Evolutionary conservation across 2,888 invertebrate species (phyloP).

Genomic region (Gnatocerus cornutus): DNA sequence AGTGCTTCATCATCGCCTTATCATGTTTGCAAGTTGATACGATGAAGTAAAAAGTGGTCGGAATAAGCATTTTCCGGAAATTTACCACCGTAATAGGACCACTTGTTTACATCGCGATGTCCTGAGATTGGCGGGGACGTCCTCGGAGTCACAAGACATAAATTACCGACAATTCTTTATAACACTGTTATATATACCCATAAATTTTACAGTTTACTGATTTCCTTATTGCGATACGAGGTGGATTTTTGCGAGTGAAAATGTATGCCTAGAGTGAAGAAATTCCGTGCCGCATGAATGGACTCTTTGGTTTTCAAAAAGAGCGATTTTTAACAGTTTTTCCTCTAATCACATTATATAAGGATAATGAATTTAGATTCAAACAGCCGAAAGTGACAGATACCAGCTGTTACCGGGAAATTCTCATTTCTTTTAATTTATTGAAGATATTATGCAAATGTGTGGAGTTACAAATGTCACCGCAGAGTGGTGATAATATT

Average conservation of each 20-base stretch:
- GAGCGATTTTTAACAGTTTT: neutral
- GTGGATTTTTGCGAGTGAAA: neutral
- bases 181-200: constrained; percentile 2
- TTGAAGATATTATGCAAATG: too few species aligned
- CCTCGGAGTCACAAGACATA: neutral
- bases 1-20: constrained; percentile 36
- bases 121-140: neutral
- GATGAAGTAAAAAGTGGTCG: neutral
- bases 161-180: neutral
- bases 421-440: too few species aligned
- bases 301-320: neutral
- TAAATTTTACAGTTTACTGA: constrained; percentile 3
- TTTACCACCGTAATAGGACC: too few species aligned
- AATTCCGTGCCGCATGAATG: neutral
- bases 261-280: neutral
- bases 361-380: too few species aligned
- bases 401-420: too few species aligned
- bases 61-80: too few species aligned
- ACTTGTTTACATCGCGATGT: neutral
- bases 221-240: neutral
- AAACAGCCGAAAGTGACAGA: too few species aligned
- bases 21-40: constrained; percentile 5
- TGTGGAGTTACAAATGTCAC: too few species aligned
- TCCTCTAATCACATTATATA: neutral
- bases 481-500: too few species aligned